A percentile compares a stretch with the other conserved stretches of the same genome.
Evolutionary conservation across 2,888 invertebrate species (phyloP).

Genomic region (Pegoplata infirma): DNA sequence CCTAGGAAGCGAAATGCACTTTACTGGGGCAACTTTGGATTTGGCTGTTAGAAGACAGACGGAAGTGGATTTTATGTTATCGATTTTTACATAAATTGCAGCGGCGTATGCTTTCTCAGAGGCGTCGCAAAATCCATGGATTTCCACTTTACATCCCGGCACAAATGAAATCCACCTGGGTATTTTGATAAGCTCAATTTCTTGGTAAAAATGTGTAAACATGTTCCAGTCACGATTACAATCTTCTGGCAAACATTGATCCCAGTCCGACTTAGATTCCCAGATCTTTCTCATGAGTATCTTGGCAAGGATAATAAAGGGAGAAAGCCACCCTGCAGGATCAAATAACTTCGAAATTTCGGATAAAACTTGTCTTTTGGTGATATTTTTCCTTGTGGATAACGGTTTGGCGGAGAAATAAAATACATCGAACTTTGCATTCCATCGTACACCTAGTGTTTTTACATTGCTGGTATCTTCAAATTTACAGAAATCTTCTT

Average conservation of each 20-base stretch:
- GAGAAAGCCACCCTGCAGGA: constrained; percentile 12
- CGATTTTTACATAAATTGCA: not conserved
- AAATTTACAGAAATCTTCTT: constrained; percentile 9
- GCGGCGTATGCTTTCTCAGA: not conserved
- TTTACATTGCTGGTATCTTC: constrained; percentile 20
- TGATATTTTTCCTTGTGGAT: not conserved
- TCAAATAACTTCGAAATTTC: constrained; percentile 8
- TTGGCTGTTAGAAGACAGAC: constrained; percentile 24
- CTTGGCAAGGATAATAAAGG: not conserved
- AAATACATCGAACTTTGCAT: constrained; percentile 1
- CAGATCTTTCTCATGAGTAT: not conserved
- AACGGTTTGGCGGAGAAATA: not conserved
- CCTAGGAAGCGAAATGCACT: too few species aligned
- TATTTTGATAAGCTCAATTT: not conserved
- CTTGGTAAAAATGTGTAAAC: not conserved
- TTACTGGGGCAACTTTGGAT: constrained; percentile 26
- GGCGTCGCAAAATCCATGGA: constrained; percentile 1
- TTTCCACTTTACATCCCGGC: not conserved
- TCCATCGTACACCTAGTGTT: constrained; percentile 19
- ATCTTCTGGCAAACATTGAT: not conserved
- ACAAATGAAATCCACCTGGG: not conserved
- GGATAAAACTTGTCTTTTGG: not conserved
- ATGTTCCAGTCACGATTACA: not conserved
- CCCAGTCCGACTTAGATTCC: not conserved
- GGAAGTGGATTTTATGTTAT: not conserved